Percentiles rank a stretch among this genome's conserved stretches.
phyloP scores from a whole-genome alignment of 1,140 invertebrate species.

The Elymnias hypermnestra region DNA sequence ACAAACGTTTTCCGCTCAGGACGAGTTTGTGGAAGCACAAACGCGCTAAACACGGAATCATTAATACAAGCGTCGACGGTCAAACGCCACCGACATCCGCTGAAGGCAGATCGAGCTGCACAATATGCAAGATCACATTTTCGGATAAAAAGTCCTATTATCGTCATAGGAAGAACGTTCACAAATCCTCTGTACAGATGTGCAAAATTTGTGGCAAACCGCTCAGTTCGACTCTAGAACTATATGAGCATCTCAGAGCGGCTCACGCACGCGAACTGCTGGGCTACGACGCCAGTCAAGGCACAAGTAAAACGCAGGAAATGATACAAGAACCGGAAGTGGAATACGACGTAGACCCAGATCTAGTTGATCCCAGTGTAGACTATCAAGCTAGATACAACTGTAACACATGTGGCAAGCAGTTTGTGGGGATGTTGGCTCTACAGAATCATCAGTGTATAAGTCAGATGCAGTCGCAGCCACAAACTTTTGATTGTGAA shows the following conservation, averaged over 20 bases:
- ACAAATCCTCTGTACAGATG: constrained; percentile 65
- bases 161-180: constrained; percentile 70
- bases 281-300: constrained; percentile 67
- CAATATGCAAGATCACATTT: constrained; percentile 73
- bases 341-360: constrained; percentile 55
- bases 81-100: constrained; percentile 22
- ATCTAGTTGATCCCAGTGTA: constrained; percentile 44
- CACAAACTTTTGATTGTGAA: constrained; percentile 74
- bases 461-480: constrained; percentile 42
- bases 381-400: constrained; percentile 68
- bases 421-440: constrained; percentile 63
- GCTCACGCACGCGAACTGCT: constrained; percentile 67
- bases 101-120: constrained; percentile 64
- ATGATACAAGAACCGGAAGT: constrained; percentile 42
- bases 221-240: constrained; percentile 61
- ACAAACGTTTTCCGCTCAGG: constrained; percentile 67
- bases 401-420: constrained; percentile 69
- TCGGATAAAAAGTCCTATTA: constrained; percentile 74
- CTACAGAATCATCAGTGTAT: constrained; percentile 71
- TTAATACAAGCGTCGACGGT: constrained; percentile 34
- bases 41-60: constrained; percentile 71
- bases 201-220: constrained; percentile 73
- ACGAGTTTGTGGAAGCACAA: constrained; percentile 74
- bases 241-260: constrained; percentile 69
- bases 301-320: constrained; percentile 50